Conservation (phyloP, 2,113 vertebrate genomes). For the Cromileptes altivelis region DNA sequence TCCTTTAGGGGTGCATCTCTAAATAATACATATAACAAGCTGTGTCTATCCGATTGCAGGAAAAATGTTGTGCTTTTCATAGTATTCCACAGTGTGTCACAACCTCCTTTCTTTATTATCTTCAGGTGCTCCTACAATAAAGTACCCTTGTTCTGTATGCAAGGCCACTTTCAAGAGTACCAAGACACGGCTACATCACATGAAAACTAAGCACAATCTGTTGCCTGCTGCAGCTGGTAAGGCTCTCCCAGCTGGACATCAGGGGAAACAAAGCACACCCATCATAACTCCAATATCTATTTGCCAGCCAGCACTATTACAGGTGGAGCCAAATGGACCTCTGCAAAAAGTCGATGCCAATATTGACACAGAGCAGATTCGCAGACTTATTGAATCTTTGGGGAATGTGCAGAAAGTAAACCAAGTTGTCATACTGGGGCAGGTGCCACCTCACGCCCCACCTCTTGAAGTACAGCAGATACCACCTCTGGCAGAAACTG, state of each 20-base stretch:
- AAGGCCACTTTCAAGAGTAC: constrained; percentile 79
- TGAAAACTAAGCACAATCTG: constrained; percentile 79
- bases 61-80: neutral
- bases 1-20: neutral
- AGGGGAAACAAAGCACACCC: constrained; percentile 52
- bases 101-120: constrained; percentile 35
- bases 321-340: constrained; percentile 77
- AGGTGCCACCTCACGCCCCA: constrained; percentile 74
- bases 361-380: constrained; percentile 84
- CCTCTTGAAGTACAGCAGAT: constrained; percentile 71
- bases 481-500: constrained; percentile 49
- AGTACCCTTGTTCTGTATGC: constrained; percentile 78
- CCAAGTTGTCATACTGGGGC: constrained; percentile 83
- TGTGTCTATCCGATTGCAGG: neutral
- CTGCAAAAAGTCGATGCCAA: constrained; percentile 82
- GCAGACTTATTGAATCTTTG: constrained; percentile 83
- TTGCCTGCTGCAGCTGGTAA: constrained; percentile 35
- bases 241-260: constrained; percentile 11
- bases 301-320: constrained; percentile 69
- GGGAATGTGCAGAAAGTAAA: constrained; percentile 85
- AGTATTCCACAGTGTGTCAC: neutral
- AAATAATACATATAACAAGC: neutral
- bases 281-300: constrained; percentile 77
- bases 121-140: constrained; percentile 67
- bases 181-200: constrained; percentile 77